Percentiles rank a stretch among this genome's conserved stretches.
Evolutionary conservation across 2,888 invertebrate genomes (phyloP).

Genomic region (Lagria hirta): DNA sequence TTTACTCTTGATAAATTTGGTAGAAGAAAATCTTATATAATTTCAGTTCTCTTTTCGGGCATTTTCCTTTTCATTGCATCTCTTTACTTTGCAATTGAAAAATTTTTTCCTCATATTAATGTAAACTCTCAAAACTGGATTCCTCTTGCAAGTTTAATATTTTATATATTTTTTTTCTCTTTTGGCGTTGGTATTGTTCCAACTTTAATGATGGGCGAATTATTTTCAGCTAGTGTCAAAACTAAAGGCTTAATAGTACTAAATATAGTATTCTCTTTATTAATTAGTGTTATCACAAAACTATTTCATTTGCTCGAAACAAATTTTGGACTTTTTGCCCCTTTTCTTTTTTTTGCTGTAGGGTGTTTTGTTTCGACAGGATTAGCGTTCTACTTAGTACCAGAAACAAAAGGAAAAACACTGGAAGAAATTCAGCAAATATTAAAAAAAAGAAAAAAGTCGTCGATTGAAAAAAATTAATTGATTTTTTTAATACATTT

Average conservation of each 20-base stretch:
- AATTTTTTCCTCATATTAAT: slow-evolving; percentile 31
- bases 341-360: slow-evolving; percentile 43
- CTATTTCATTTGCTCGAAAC: slow-evolving; percentile 43
- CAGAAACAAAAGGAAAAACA: slow-evolving; percentile 49
- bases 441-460: slow-evolving; percentile 32
- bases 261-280: slow-evolving; percentile 38
- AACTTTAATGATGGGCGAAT: slow-evolving; percentile 42
- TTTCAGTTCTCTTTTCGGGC: slow-evolving; percentile 35
- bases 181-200: slow-evolving; percentile 43
- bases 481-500: too few relatives aligned
- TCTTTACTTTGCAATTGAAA: slow-evolving; percentile 38
- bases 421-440: slow-evolving; percentile 50
- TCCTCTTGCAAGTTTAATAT: slow-evolving; percentile 43
- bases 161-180: slow-evolving; percentile 37
- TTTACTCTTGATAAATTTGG: slow-evolving; percentile 37
- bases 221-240: slow-evolving; percentile 45
- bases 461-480: too few relatives aligned
- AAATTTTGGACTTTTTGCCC: slow-evolving; percentile 40
- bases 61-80: slow-evolving; percentile 32
- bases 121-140: slow-evolving; percentile 38
- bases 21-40: slow-evolving; percentile 34
- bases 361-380: slow-evolving; percentile 37
- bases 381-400: slow-evolving; percentile 42
- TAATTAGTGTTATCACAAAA: slow-evolving; percentile 36
- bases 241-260: slow-evolving; percentile 39